These are phyloP conservation scores for Syngnathus floridae DNA, from an alignment of 2,113 vertebrate species.

Conservation along the genomic window DNA sequence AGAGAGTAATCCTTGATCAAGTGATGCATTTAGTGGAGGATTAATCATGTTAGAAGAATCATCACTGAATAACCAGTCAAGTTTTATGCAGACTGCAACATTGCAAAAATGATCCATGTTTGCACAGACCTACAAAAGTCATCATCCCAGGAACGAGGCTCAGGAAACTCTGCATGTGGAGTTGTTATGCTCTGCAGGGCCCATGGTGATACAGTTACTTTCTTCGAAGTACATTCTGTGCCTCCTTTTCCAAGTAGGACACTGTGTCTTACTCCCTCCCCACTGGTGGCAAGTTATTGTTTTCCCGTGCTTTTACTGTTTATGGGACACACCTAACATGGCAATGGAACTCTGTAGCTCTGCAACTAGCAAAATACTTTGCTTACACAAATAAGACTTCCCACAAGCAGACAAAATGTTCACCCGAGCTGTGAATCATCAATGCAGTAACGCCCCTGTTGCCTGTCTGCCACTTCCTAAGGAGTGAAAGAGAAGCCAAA, in stretches of 20 bases:
- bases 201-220: conserved; percentile 47
- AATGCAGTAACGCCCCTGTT: conserved; percentile 7
- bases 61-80: conserved; percentile 22
- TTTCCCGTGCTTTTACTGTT: neutral
- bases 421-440: conserved; percentile 27
- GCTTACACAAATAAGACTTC: neutral
- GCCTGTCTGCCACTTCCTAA: conserved; percentile 23
- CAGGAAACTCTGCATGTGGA: conserved; percentile 14
- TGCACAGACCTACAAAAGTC: neutral
- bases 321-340: neutral
- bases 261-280: conserved; percentile 3
- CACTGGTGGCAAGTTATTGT: neutral
- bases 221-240: conserved; percentile 38
- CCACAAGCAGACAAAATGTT: neutral
- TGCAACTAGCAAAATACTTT: neutral
- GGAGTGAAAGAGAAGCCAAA: conserved; percentile 14
- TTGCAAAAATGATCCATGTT: neutral
- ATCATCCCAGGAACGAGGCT: neutral
- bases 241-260: conserved; percentile 42
- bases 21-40: conserved; percentile 43
- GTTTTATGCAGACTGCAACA: neutral
- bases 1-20: conserved; percentile 47
- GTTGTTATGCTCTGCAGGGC: conserved; percentile 18
- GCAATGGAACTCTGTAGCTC: neutral
- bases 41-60: conserved; percentile 40